Evolutionary conservation across 1,140 invertebrate species (phyloP).

Genomic region (Arion vulgaris): DNA sequence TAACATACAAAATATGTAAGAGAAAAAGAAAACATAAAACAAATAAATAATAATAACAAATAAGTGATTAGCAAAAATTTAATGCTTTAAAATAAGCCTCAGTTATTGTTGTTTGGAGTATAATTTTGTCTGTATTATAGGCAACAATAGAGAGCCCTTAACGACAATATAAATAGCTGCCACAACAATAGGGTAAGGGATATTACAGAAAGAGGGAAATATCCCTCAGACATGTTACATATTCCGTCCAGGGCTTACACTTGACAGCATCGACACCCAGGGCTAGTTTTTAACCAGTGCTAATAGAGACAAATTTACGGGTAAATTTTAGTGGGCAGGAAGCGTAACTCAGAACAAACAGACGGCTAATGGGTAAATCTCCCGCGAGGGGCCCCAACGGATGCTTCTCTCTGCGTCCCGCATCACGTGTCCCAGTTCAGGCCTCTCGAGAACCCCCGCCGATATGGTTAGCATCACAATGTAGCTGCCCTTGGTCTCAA

Average conservation of each 20-base stretch:
- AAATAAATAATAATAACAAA: not conserved
- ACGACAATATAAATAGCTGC: not conserved
- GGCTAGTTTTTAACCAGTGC: conserved; percentile 17
- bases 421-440: conserved; percentile 12
- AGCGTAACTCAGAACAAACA: conserved; percentile 35
- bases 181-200: not conserved
- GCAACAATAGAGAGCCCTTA: not conserved
- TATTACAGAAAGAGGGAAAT: not conserved
- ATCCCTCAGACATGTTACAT: not conserved
- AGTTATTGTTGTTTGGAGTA: not conserved
- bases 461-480: conserved; percentile 39
- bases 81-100: too few relatives aligned
- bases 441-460: not conserved
- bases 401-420: conserved; percentile 2
- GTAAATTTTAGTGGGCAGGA: conserved; percentile 13
- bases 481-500: not conserved
- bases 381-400: conserved; percentile 18
- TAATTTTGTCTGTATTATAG: not conserved
- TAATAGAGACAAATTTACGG: conserved; percentile 30
- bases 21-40: not conserved
- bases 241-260: not conserved
- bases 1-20: not conserved
- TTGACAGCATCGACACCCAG: not conserved
- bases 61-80: not conserved
- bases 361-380: conserved; percentile 28